phyloP scores from a whole-genome alignment of 2,113 vertebrate genomes.

The Illadopsis cleaveri region DNA sequence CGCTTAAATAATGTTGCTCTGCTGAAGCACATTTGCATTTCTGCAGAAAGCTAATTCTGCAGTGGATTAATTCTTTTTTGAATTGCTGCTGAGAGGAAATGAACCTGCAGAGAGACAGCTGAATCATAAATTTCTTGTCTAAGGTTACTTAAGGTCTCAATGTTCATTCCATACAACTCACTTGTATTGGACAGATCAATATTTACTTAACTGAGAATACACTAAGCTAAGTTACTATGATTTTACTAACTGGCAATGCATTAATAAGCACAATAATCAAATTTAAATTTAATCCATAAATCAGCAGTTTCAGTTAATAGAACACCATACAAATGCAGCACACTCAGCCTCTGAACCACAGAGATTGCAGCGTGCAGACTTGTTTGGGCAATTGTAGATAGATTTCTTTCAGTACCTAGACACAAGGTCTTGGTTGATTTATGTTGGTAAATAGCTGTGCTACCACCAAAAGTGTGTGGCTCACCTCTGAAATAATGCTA shows the following conservation, averaged over 20 bases:
- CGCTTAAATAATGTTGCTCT: background rate
- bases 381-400: background rate
- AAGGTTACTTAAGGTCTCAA: background rate
- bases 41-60: constrained; percentile 14
- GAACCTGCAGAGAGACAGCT: background rate
- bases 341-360: background rate
- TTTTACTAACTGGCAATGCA: background rate
- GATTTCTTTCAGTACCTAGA: background rate
- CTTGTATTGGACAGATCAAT: background rate
- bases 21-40: constrained; percentile 28
- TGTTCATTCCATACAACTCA: background rate
- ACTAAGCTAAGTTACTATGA: background rate
- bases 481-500: background rate
- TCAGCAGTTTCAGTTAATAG: background rate
- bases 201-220: background rate
- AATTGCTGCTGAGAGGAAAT: constrained; percentile 26
- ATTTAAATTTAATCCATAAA: background rate
- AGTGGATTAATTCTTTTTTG: constrained; percentile 15
- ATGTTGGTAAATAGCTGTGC: background rate
- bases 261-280: background rate
- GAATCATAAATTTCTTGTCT: constrained; percentile 1
- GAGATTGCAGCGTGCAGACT: background rate
- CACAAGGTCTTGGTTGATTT: background rate
- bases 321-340: background rate
- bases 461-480: background rate